Evolutionary conservation across 1,140 invertebrate genomes (phyloP).

Genomic region (Eumeta japonica): DNA sequence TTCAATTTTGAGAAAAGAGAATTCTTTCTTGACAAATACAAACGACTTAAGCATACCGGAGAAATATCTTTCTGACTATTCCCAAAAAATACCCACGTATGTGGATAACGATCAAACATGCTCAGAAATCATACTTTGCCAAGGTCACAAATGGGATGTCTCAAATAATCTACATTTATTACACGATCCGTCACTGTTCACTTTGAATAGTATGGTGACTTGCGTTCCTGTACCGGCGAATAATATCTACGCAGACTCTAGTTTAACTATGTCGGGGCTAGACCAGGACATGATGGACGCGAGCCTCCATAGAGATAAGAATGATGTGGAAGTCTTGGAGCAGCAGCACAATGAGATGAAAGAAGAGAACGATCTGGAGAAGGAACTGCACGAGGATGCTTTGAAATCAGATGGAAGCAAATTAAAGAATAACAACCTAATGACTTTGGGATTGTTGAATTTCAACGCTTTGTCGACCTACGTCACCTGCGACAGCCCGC

Average conservation of each 20-base stretch:
- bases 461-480: constrained; percentile 60
- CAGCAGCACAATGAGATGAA: constrained; percentile 16
- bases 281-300: constrained; percentile 58
- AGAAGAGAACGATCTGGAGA: constrained; percentile 45
- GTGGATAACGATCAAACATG: constrained; percentile 52
- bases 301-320: constrained; percentile 30
- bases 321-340: constrained; percentile 8
- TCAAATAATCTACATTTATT: constrained; percentile 60
- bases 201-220: constrained; percentile 56
- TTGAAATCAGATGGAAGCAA: constrained; percentile 33
- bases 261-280: constrained; percentile 59
- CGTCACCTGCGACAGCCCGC: constrained; percentile 72
- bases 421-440: constrained; percentile 33
- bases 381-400: constrained; percentile 40
- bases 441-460: constrained; percentile 38
- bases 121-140: constrained; percentile 48
- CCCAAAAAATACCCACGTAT: constrained; percentile 20
- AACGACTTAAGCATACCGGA: constrained; percentile 31
- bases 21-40: constrained; percentile 35
- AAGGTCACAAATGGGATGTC: constrained; percentile 62
- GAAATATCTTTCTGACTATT: too few species aligned
- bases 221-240: constrained; percentile 41
- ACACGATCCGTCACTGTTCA: constrained; percentile 54
- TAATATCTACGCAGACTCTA: constrained; percentile 51
- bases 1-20: constrained; percentile 54